Evolutionary conservation across 2,797 vertebrate species (phyloP).

Genomic region (Sebastes flavidus): DNA sequence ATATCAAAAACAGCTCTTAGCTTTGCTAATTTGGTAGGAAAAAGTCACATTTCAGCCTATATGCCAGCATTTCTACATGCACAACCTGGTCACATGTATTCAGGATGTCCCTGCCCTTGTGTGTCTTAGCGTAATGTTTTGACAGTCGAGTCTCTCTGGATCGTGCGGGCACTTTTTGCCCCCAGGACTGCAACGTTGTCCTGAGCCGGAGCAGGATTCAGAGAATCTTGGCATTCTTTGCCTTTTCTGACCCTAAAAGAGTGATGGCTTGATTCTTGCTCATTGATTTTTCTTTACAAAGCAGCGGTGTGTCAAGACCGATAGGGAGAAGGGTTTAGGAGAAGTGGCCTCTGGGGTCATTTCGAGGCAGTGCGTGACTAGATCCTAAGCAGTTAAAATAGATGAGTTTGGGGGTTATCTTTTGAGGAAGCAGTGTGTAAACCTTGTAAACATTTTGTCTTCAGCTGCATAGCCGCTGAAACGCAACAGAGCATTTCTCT

Average conservation of each 20-base stretch:
- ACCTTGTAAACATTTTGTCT: conserved; percentile 49
- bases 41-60: background rate
- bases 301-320: conserved; percentile 62
- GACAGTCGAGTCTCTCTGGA: conserved; percentile 7
- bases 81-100: conserved; percentile 9
- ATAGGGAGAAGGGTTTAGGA: conserved; percentile 64
- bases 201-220: conserved; percentile 34
- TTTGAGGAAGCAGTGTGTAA: conserved; percentile 50
- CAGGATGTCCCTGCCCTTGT: background rate
- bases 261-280: conserved; percentile 71
- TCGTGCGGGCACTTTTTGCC: conserved; percentile 25
- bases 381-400: conserved; percentile 66
- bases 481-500: conserved; percentile 39
- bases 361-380: conserved; percentile 62
- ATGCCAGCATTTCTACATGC: background rate
- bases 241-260: conserved; percentile 64
- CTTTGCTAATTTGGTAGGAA: conserved; percentile 6
- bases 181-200: conserved; percentile 40
- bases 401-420: conserved; percentile 61
- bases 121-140: conserved; percentile 1
- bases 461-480: conserved; percentile 39
- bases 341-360: conserved; percentile 68
- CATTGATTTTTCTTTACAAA: conserved; percentile 74
- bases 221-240: conserved; percentile 51
- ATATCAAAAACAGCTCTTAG: conserved; percentile 12